These are phyloP conservation scores for Chaetodon trifasciatus DNA, from an alignment of 2,797 vertebrate genomes.

Conservation along the genomic window DNA sequence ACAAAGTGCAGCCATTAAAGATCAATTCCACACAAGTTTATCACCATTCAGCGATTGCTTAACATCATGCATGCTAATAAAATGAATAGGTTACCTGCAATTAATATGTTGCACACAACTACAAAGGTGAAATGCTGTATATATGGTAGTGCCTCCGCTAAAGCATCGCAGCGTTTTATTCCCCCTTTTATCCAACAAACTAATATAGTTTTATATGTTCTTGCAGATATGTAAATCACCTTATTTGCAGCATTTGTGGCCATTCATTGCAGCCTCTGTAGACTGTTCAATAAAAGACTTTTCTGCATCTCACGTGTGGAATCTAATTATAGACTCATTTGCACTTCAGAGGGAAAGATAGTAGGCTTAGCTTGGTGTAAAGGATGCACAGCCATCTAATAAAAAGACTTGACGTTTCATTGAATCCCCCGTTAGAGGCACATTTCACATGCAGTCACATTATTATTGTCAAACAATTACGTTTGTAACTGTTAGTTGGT, in stretches of 20 bases:
- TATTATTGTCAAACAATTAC: conserved; percentile 54
- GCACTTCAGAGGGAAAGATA: conserved; percentile 77
- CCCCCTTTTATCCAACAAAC: conserved; percentile 20
- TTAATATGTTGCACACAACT: conserved; percentile 26
- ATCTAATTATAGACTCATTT: conserved; percentile 83
- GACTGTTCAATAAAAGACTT: conserved; percentile 51
- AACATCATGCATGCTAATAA: conserved; percentile 57
- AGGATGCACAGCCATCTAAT: conserved; percentile 62
- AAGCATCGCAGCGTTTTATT: conserved; percentile 3
- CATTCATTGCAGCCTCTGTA: conserved; percentile 56
- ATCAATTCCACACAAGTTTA: conserved; percentile 70
- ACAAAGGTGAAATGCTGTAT: conserved; percentile 35
- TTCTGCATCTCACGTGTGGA: conserved; percentile 70
- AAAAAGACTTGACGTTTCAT: conserved; percentile 52
- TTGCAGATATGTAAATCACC: conserved; percentile 49
- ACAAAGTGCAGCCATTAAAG: conserved; percentile 74
- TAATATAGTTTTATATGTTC: conserved; percentile 10
- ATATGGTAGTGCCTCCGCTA: neutral
- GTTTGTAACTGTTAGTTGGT: conserved; percentile 33
- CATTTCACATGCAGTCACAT: conserved; percentile 35
- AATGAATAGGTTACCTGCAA: conserved; percentile 52
- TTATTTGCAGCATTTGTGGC: conserved; percentile 62
- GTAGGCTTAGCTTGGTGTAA: conserved; percentile 64
- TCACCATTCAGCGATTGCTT: conserved; percentile 62
- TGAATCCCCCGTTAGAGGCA: conserved; percentile 47